Base-by-base conservation (phyloP, 2,113 vertebrate species). In the Tupaia chinensis region DNA sequence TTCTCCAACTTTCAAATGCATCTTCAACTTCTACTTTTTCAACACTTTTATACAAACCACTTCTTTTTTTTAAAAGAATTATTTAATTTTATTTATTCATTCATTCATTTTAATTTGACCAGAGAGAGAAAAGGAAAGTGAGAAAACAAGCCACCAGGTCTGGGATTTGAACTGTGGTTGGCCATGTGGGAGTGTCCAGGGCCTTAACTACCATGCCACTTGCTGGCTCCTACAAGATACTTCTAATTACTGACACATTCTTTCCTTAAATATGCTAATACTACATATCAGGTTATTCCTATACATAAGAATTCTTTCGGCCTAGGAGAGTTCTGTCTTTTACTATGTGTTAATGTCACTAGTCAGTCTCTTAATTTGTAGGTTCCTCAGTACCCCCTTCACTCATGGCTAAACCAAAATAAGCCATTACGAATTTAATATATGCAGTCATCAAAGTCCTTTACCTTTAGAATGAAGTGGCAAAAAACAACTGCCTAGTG, bases 21-120 rank as follows among this genome's bases (percentile, higher is more conserved):
- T 69, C 32, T 93, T 93, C 23, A 93, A 22, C 53, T 73, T 61
- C 44, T 27, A 29, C 83, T 53, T 88, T 88, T 91, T 68, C 78
- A 74, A n/a, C 11, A 66, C 11, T 72, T 91, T 73, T 73, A 60
- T 80, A 61, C 20, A 65, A 66, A 6, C 27, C 12, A 76, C 44
- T 74, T 44, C 44, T 44, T 44, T 44, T 44, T 44, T 44, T 4
- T 4, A 44, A 44, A 44, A 44, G 44, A 44, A 44, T 44, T 44
- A 44, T 44, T 44, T 44, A 44, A 44, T 44, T 44, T 44, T 44
- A 44, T 44, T 44, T 44, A 44, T 44, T 44, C 44, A 44, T 44
- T 44, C 44, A 44, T 44, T 44, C 44, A 44, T 44, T 44, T 44
- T 44, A 44, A 44, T 44, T 44, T 44, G 44, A 44, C 44, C 44